phyloP scores from a whole-genome alignment of 1,140 invertebrate species.

The Grapholita molesta region DNA sequence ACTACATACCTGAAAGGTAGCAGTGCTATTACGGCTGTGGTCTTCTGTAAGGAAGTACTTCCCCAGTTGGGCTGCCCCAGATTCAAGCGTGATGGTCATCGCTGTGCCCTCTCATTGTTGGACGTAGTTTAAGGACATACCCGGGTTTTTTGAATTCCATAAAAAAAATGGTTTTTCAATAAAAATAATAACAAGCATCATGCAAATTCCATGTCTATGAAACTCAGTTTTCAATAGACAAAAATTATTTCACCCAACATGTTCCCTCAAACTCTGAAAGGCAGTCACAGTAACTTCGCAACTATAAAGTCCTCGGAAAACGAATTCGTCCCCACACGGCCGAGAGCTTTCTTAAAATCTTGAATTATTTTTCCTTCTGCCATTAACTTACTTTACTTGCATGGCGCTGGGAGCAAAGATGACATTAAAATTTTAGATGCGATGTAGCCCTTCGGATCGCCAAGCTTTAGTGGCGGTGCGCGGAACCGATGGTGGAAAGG shows the following conservation, averaged over 20 bases:
- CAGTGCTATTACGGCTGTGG: too few species aligned
- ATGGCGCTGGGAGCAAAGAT: constrained; percentile 5
- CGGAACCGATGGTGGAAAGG: too few species aligned
- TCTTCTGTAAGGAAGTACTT: not conserved
- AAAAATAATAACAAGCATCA: too few species aligned
- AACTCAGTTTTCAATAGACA: not conserved
- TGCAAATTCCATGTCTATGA: too few species aligned
- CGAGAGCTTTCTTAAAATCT: constrained; percentile 10
- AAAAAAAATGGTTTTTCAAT: too few species aligned
- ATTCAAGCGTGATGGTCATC: too few species aligned
- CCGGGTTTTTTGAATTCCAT: too few species aligned
- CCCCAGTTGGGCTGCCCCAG: not conserved
- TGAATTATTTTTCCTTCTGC: constrained; percentile 11
- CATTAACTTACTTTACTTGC: constrained; percentile 12
- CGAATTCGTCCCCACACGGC: not conserved
- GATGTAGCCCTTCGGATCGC: not conserved
- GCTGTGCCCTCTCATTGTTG: too few species aligned
- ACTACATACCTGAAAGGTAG: too few species aligned
- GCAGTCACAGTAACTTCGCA: not conserved
- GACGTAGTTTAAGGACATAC: too few species aligned
- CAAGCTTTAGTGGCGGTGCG: too few species aligned
- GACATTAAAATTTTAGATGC: not conserved
- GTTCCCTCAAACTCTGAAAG: not conserved
- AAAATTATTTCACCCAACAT: not conserved
- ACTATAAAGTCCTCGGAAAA: not conserved